phyloP scores from a whole-genome alignment of 2,888 invertebrate species.

The Blomia tropicalis region DNA sequence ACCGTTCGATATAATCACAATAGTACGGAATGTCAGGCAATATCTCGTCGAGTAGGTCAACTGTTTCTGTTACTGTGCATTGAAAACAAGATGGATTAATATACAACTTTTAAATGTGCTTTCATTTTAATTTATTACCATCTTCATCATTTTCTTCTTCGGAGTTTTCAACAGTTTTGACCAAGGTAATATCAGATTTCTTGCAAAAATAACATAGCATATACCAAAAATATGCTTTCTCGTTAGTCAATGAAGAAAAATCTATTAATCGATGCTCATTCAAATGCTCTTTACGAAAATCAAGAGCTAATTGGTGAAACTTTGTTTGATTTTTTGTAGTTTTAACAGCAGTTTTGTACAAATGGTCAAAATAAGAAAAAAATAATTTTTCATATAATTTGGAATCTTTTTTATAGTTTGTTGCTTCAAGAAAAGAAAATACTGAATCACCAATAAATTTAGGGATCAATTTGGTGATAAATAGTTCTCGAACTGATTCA shows the following conservation, averaged over 20 bases:
- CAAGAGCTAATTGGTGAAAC: slow-evolving; percentile 16
- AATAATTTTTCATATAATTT: slow-evolving; percentile 8
- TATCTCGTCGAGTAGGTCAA: slow-evolving; percentile 14
- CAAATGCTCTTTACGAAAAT: slow-evolving; percentile 17
- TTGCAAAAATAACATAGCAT: slow-evolving; percentile 15
- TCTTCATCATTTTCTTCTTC: not conserved
- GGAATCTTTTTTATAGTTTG: slow-evolving; percentile 17
- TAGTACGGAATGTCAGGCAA: slow-evolving; percentile 16
- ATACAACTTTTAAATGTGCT: too few species aligned
- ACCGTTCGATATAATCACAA: slow-evolving; percentile 17
- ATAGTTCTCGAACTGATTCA: slow-evolving; percentile 36
- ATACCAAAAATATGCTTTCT: slow-evolving; percentile 20
- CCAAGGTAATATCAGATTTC: slow-evolving; percentile 4
- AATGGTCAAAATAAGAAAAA: slow-evolving; percentile 3
- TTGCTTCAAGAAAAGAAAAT: slow-evolving; percentile 11
- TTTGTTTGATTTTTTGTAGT: not conserved
- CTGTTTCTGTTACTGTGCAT: too few species aligned
- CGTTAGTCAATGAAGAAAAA: slow-evolving; percentile 1
- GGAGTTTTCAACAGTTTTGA: not conserved
- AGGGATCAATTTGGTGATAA: slow-evolving; percentile 18
- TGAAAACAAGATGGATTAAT: not conserved
- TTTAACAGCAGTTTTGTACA: not conserved
- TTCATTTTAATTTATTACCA: not conserved
- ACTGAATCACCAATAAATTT: slow-evolving; percentile 13
- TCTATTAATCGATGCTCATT: slow-evolving; percentile 6